Percentiles rank a stretch among this genome's conserved stretches.
Evolutionary conservation across 1,140 invertebrate species (phyloP).

Genomic region (Drosophila kanapiae): DNA sequence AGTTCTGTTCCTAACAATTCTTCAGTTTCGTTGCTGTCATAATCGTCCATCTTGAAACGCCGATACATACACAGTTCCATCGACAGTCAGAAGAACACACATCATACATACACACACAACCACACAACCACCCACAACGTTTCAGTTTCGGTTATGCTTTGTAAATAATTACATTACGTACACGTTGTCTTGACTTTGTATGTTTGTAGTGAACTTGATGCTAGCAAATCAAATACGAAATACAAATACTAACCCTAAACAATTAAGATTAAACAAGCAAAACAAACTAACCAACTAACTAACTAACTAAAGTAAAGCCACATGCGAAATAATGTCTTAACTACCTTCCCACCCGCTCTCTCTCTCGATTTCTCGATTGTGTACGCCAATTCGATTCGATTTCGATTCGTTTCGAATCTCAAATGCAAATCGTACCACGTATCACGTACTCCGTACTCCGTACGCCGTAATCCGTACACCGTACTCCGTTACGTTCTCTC

Average conservation of each 20-base stretch:
- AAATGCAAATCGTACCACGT: slow-evolving; percentile 41
- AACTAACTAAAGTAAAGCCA: slow-evolving; percentile 55
- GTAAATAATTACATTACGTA: slow-evolving; percentile 80
- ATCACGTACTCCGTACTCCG: slow-evolving; percentile 35
- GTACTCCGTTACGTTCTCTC: slow-evolving; percentile 44
- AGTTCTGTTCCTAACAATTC: slow-evolving; percentile 73
- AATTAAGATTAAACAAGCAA: slow-evolving; percentile 60
- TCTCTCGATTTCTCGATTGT: slow-evolving; percentile 62
- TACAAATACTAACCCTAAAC: slow-evolving; percentile 64
- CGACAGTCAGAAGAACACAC: slow-evolving; percentile 11
- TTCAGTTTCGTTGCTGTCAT: slow-evolving; percentile 79
- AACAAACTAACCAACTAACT: slow-evolving; percentile 49
- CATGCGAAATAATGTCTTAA: slow-evolving; percentile 78
- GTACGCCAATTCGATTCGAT: slow-evolving; percentile 57
- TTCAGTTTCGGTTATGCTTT: slow-evolving; percentile 80
- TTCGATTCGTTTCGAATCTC: slow-evolving; percentile 65
- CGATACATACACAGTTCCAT: slow-evolving; percentile 36
- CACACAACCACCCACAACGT: slow-evolving; percentile 34
- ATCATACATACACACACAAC: slow-evolving; percentile 34
- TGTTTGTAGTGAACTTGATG: slow-evolving; percentile 79
- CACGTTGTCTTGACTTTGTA: slow-evolving; percentile 78
- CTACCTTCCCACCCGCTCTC: slow-evolving; percentile 76
- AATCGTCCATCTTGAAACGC: slow-evolving; percentile 34
- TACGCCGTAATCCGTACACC: slow-evolving; percentile 25
- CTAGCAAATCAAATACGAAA: slow-evolving; percentile 69